Evolutionary conservation across 92 coral and sea anemone genomes (phyloP).

Genomic region (Epizoanthus ramosus): DNA sequence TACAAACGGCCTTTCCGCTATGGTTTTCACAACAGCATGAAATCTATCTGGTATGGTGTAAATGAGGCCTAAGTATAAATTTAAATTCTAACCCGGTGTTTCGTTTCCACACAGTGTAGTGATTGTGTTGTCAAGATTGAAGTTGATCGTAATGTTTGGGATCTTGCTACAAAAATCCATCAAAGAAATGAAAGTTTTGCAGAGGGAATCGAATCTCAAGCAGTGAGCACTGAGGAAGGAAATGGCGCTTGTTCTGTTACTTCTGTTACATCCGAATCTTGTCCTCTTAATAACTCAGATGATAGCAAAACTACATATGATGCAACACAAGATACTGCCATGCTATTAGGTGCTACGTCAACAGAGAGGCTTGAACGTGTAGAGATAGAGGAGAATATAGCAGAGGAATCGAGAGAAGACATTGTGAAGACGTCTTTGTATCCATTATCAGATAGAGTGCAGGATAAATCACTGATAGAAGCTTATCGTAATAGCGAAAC

Average conservation of each 20-base stretch:
- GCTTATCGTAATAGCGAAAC: too few relatives aligned
- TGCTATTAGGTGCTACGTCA: background rate
- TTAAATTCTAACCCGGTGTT: too few relatives aligned
- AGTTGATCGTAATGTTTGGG: constrained; percentile 3
- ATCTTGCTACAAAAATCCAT: background rate
- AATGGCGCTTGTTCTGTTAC: background rate
- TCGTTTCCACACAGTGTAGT: background rate
- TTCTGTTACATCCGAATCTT: background rate
- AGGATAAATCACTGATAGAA: too few relatives aligned
- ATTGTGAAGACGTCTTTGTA: too few relatives aligned
- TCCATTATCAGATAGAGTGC: too few relatives aligned
- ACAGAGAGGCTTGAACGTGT: background rate
- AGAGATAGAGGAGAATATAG: background rate
- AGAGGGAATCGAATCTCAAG: background rate
- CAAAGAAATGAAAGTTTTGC: background rate
- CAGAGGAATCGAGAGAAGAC: too few relatives aligned
- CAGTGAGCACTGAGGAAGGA: too few relatives aligned
- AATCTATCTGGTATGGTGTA: too few relatives aligned
- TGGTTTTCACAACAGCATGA: too few relatives aligned
- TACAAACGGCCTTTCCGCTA: too few relatives aligned
- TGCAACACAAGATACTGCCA: too few relatives aligned
- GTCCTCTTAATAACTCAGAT: background rate
- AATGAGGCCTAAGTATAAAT: too few relatives aligned
- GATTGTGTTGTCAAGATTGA: constrained; percentile 14
- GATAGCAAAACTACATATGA: background rate